Conservation (phyloP, 2,797 vertebrate species). For the Lutra lutra region DNA sequence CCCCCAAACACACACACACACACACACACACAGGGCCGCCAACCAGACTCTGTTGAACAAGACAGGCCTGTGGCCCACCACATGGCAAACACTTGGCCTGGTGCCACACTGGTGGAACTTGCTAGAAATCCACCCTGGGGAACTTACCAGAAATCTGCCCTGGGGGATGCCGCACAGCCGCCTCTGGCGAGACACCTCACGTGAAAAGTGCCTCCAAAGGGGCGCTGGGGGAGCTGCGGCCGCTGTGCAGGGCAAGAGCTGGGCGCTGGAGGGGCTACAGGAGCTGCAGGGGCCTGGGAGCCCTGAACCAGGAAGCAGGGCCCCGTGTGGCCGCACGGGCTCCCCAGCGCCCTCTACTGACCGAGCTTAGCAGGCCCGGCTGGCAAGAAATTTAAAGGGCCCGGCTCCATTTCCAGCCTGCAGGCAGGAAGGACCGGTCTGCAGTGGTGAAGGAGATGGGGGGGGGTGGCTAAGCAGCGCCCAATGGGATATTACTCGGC, state of each 20-base stretch:
- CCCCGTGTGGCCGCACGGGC: neutral
- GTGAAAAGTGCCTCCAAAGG: neutral
- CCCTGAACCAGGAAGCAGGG: neutral
- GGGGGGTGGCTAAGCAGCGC: too few relatives aligned
- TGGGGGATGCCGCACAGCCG: neutral
- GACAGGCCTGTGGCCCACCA: rapidly evolving
- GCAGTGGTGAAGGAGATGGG: rapidly evolving
- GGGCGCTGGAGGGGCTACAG: rapidly evolving
- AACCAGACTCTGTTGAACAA: rapidly evolving
- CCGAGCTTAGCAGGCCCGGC: rapidly evolving
- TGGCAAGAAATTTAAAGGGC: constrained; percentile 9
- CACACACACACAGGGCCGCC: neutral
- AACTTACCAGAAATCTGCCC: neutral
- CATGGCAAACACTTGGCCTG: rapidly evolving
- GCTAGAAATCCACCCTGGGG: neutral
- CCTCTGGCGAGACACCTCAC: neutral
- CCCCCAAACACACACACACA: neutral
- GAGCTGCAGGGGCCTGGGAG: neutral
- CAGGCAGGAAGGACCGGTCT: neutral
- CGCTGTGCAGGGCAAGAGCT: neutral
- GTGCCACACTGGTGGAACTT: rapidly evolving
- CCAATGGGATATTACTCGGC: neutral
- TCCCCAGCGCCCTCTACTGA: neutral
- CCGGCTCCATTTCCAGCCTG: neutral
- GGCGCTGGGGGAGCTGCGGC: neutral